Conservation (phyloP, 2,888 invertebrate species). For the Ctena decussata region DNA sequence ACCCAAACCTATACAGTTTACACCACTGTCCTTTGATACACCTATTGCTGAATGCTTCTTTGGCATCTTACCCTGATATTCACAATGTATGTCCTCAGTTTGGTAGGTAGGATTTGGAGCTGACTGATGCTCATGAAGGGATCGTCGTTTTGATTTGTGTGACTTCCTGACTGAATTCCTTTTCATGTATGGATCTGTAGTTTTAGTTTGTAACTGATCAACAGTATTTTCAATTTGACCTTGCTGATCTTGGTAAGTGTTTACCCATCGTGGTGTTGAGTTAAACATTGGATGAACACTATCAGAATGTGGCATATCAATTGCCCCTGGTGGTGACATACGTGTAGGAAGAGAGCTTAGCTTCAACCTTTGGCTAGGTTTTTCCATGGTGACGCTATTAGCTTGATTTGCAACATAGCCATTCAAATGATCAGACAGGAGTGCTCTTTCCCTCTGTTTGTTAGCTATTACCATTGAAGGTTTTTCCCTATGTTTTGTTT, state of each 20-base stretch:
- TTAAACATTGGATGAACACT: slow-evolving; percentile 61
- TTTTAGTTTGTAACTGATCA: background rate
- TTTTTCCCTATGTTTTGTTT: slow-evolving; percentile 49
- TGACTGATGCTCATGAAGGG: slow-evolving; percentile 63
- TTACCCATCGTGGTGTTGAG: slow-evolving; percentile 59
- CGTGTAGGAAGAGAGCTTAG: slow-evolving; percentile 61
- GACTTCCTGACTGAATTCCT: slow-evolving; percentile 32
- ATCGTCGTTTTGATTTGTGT: slow-evolving; percentile 48
- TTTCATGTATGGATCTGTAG: background rate
- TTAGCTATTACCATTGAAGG: slow-evolving; percentile 58
- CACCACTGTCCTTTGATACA: slow-evolving; percentile 83
- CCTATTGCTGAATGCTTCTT: slow-evolving; percentile 77
- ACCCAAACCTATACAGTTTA: slow-evolving; percentile 83
- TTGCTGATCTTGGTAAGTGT: background rate
- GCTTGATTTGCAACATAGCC: background rate
- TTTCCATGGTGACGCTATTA: background rate
- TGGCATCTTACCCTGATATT: slow-evolving; percentile 81
- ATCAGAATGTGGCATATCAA: slow-evolving; percentile 50
- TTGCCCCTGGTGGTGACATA: slow-evolving; percentile 36
- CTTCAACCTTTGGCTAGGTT: slow-evolving; percentile 23
- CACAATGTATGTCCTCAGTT: slow-evolving; percentile 76
- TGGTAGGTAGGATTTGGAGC: slow-evolving; percentile 40
- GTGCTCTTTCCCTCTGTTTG: slow-evolving; percentile 17
- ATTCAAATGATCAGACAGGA: background rate
- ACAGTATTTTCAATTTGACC: background rate